phyloP scores from a whole-genome alignment of 1,140 invertebrate species.

The Drosophila mauritiana region DNA sequence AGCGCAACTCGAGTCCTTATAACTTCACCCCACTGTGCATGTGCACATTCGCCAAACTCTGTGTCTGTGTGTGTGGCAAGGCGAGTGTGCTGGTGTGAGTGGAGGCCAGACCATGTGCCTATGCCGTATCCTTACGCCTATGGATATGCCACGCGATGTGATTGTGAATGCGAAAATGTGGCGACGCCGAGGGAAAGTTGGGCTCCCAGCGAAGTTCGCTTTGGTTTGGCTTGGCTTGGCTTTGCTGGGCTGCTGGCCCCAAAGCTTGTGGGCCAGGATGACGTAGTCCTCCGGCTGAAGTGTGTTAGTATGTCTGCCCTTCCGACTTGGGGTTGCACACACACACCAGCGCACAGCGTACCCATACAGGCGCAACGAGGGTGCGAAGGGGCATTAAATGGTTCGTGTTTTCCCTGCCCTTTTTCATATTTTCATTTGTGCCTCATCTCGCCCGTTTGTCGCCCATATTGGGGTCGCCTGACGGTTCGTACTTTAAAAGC shows the following conservation, averaged over 20 bases:
- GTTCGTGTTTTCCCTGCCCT: slow-evolving; percentile 50
- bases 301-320: slow-evolving; percentile 71
- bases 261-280: slow-evolving; percentile 60
- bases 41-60: slow-evolving; percentile 7
- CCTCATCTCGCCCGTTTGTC: slow-evolving; percentile 36
- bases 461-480: slow-evolving; percentile 68
- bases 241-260: slow-evolving; percentile 18
- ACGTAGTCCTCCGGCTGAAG: slow-evolving; percentile 73
- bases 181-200: slow-evolving; percentile 61
- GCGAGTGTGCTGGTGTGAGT: not conserved
- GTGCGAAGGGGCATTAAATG: slow-evolving; percentile 68
- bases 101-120: slow-evolving; percentile 25
- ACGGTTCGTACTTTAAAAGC: slow-evolving; percentile 74
- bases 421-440: slow-evolving; percentile 40
- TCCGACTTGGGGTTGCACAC: slow-evolving; percentile 62
- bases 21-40: slow-evolving; percentile 62
- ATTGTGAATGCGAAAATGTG: slow-evolving; percentile 81
- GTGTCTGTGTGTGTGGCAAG: slow-evolving; percentile 26
- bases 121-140: not conserved
- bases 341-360: slow-evolving; percentile 35
- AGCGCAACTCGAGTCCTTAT: slow-evolving; percentile 54
- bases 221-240: slow-evolving; percentile 9
- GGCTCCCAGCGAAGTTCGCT: slow-evolving; percentile 22
- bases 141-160: slow-evolving; percentile 73
- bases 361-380: slow-evolving; percentile 31